Evolutionary conservation across 1,140 invertebrate species (phyloP).

Genomic region (Monochamus saltuarius): DNA sequence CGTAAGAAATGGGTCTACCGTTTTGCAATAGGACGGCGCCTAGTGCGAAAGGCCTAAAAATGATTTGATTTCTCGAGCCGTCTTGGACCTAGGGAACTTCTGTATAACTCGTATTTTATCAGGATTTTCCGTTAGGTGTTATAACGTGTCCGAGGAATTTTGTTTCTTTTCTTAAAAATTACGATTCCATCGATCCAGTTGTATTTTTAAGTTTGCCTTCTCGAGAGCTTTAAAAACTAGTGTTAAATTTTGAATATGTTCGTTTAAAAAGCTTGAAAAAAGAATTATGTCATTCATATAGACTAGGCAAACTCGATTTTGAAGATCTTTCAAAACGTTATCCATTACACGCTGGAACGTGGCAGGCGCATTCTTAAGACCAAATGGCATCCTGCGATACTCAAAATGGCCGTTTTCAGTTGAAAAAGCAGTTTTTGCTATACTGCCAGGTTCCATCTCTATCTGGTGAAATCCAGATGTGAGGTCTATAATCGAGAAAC

Average conservation of each 20-base stretch:
- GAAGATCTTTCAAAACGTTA: slow-evolving; percentile 37
- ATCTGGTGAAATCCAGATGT: slow-evolving; percentile 55
- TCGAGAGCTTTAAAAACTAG: too few species aligned
- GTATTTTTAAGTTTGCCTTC: too few species aligned
- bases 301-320: slow-evolving; percentile 36
- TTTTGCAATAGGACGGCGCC: slow-evolving; percentile 2
- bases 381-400: slow-evolving; percentile 52
- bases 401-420: slow-evolving; percentile 46
- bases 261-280: slow-evolving; percentile 33
- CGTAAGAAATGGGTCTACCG: neutral
- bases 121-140: slow-evolving; percentile 20
- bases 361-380: slow-evolving; percentile 50
- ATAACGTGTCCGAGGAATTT: slow-evolving; percentile 27
- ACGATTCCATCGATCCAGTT: slow-evolving; percentile 40
- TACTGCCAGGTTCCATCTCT: slow-evolving; percentile 45
- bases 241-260: slow-evolving; percentile 42
- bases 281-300: slow-evolving; percentile 50
- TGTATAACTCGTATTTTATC: slow-evolving; percentile 21
- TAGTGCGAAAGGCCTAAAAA: slow-evolving; percentile 28
- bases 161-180: slow-evolving; percentile 39
- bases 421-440: slow-evolving; percentile 55
- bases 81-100: slow-evolving; percentile 20
- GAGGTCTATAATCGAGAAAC: slow-evolving; percentile 56
- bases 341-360: slow-evolving; percentile 55
- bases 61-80: slow-evolving; percentile 30